Base-by-base conservation (phyloP, 2,888 invertebrate genomes). In the Ephialtes manifestator region DNA sequence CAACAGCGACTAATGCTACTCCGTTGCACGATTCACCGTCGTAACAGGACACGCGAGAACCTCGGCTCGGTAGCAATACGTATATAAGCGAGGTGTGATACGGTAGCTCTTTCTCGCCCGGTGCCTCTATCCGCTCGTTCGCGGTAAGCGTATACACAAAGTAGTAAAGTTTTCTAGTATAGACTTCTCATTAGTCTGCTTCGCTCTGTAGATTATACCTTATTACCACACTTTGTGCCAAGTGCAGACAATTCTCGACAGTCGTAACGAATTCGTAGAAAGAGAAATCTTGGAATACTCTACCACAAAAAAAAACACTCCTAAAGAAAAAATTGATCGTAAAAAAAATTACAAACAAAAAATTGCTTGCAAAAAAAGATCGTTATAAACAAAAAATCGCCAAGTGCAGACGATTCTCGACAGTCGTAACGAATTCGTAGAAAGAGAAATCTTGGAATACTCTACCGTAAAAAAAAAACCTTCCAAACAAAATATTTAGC, bases 11-110 rank as follows among this genome's bases (percentile, higher is more conserved):
- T 48, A n/a, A n/a, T n/a, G 67, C 55, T 70, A 58, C 60, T 72
- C 28, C 68, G 58, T 35, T 18, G 31, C 58, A 53, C 74, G 68
- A 74, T 84, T 67, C 71, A 75, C 28, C 67, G 85, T 28, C 67
- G 85, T 79, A 80, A 79, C 76, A 72, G 39, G 75, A 83, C 60
- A 83, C 85, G 76, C 65, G 58, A 83, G 79, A 55, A n/a, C 24
- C 65, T 65, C 70, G 28, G 67, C 74, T 70, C 48, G 48, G 46
- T 31, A 15, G 80, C 46, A 51, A 80, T 58, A 58, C 58, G 72
- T 35, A 39, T 51, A n/a, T n/a, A n/a, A n/a, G 35, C 39, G 67
- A 24, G 39, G 81, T 75, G 81, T 60, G 67, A 68, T 67, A 58
- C 76, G 58, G 76, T 77, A 76, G 65, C 72, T 55, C 39, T 67